Evolutionary conservation across 1,140 invertebrate genomes (phyloP).

Genomic region (Scaptomyza pallida): DNA sequence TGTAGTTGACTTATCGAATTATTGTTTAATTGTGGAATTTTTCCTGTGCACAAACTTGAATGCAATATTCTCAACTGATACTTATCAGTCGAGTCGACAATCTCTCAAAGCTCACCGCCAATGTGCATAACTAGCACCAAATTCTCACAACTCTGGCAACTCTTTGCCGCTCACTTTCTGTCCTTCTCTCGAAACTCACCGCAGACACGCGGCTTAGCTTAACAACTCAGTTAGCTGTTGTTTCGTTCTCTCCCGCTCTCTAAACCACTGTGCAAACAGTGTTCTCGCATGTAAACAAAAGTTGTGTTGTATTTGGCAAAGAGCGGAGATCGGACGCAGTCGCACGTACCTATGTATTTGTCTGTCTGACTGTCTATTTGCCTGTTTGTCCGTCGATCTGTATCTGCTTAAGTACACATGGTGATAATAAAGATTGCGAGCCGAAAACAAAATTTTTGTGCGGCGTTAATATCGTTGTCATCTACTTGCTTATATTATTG

Average conservation of each 20-base stretch:
- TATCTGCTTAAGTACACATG: constrained; percentile 71
- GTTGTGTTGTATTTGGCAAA: constrained; percentile 19
- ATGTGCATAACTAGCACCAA: neutral
- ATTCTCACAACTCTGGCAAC: neutral
- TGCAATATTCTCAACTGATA: neutral
- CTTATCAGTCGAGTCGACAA: constrained; percentile 13
- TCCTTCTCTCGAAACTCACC: neutral
- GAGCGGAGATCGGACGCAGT: constrained; percentile 23
- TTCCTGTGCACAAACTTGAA: neutral
- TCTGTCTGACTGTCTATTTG: constrained; percentile 13
- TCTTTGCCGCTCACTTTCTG: neutral
- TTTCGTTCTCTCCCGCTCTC: neutral
- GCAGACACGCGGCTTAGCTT: neutral
- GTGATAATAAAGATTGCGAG: constrained; percentile 72
- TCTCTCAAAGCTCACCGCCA: neutral
- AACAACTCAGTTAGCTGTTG: neutral
- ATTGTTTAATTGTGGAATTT: constrained; percentile 17
- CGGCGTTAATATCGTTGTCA: constrained; percentile 40
- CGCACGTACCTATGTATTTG: constrained; percentile 15
- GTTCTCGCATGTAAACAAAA: constrained; percentile 71
- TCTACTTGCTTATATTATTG: constrained; percentile 18
- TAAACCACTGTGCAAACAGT: constrained; percentile 9
- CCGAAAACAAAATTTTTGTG: constrained; percentile 46
- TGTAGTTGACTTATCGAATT: constrained; percentile 10
- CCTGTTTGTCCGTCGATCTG: constrained; percentile 57